Base-by-base conservation (phyloP, 1,140 invertebrate species). In the Anoplophora glabripennis region DNA sequence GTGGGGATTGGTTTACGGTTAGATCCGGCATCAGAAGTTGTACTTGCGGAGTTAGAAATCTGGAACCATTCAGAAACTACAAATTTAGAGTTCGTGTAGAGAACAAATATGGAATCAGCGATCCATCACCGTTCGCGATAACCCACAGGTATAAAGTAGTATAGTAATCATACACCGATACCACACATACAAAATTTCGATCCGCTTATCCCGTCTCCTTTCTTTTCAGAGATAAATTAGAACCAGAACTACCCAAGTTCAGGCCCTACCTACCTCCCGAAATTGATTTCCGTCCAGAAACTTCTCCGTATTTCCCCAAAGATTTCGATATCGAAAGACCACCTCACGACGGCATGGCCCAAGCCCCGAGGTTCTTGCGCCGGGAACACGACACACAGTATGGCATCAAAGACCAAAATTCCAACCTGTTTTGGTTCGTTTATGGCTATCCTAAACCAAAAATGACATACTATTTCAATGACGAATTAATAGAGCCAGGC, bases 41-140 rank as follows among this genome's bases (percentile, higher is more conserved):
- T 68, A 84, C 85, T 15, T 93, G 90, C 71, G 92, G 94, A 68
- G 89, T 96, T 46, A 80, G 85, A 21, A 90, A 89, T 74, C 79
- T 92, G 36, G 86, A 90, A 67, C 92, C 93, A 0, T 90, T 90
- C 77, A 81, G 88, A 52, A 93, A 96, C 77, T 96, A 96, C 77
- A 89, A 89, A 72, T 96, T 96, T 79, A 81, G 94, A 42, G 84
- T 97, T 21, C 83, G 94, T n/a, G 94, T 96, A 1, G 93, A 96
- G 71, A 97, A 97, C 74, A 93, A 94, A 75, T 93, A 92, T 71
- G 95, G 94, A n/a, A 84, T 96, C n/a, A 95, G 93, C 74, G 94
- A 97, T 72, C 94, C 95, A 0, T 94, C 91, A 33, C 92, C 93
- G 5, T 93, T 86, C 71, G 89, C 88, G 0, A 83, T 88, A 51